A percentile compares a stretch with the other conserved stretches of the same genome.
These are phyloP conservation scores for Takifugu flavidus DNA, from an alignment of 2,113 vertebrate species.

Conservation along the genomic window DNA sequence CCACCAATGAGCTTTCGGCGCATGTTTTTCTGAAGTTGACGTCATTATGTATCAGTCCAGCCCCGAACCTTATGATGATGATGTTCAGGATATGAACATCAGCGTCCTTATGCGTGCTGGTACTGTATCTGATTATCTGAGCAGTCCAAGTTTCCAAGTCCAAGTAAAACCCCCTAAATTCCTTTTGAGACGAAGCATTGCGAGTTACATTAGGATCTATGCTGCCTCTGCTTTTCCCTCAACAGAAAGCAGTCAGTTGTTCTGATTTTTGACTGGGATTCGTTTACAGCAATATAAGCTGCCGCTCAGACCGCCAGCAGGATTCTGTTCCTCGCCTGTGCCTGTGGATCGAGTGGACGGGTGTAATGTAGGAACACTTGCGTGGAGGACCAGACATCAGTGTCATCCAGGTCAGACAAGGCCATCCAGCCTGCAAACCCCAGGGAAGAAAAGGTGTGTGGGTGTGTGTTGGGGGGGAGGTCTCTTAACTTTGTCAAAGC, in stretches of 20 bases:
- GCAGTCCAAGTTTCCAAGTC: too few relatives aligned
- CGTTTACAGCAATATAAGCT: not conserved
- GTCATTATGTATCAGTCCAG: too few relatives aligned
- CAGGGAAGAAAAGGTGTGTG: conserved; percentile 33
- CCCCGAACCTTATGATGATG: too few relatives aligned
- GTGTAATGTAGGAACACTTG: conserved; percentile 70
- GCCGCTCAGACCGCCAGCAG: not conserved
- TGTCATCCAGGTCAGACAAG: conserved; percentile 72
- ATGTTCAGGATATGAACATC: too few relatives aligned
- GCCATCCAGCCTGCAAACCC: conserved; percentile 72
- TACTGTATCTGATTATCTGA: too few relatives aligned
- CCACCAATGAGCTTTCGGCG: not conserved
- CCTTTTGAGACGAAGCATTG: too few relatives aligned
- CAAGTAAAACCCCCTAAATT: too few relatives aligned
- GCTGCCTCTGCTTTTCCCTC: too few relatives aligned
- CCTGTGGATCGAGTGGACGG: conserved; percentile 48
- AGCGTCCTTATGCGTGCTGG: too few relatives aligned
- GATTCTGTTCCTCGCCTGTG: not conserved
- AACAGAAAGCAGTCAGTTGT: too few relatives aligned
- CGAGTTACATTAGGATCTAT: too few relatives aligned
- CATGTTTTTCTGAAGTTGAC: too few relatives aligned
- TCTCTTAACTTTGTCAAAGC: conserved; percentile 72
- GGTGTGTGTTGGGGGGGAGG: not conserved
- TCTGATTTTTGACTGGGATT: not conserved
- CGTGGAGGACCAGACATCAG: conserved; percentile 65